These are phyloP conservation scores for Lagorchestes hirsutus DNA, from an alignment of 2,797 vertebrate species.

Conservation along the genomic window DNA sequence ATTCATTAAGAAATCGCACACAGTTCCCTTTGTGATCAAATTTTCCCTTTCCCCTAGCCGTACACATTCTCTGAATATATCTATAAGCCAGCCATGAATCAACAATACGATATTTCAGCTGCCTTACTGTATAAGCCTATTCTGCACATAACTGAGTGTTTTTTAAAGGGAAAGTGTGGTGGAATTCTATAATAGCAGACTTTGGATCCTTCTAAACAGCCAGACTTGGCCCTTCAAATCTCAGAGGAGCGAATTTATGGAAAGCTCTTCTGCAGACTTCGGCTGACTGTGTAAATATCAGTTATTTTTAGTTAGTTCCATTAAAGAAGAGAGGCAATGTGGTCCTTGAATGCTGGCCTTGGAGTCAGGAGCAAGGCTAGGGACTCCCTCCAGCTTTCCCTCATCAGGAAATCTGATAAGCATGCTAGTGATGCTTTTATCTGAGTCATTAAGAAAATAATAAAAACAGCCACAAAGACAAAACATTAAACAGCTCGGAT, in stretches of 20 bases:
- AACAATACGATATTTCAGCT: slow-evolving; percentile 43
- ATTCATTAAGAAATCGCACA: not conserved
- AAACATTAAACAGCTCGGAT: not conserved
- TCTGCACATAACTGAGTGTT: slow-evolving; percentile 27
- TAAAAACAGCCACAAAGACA: not conserved
- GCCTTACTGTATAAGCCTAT: slow-evolving; percentile 3
- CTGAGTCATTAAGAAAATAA: not conserved
- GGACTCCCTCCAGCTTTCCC: not conserved
- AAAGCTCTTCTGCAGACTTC: not conserved
- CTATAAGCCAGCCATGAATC: slow-evolving; percentile 18
- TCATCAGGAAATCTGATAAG: not conserved
- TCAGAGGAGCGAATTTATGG: slow-evolving; percentile 39
- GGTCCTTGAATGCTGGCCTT: not conserved
- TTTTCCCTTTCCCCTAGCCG: slow-evolving; percentile 15
- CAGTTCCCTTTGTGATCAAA: slow-evolving; percentile 20
- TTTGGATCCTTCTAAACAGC: not conserved
- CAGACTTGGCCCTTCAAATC: slow-evolving; percentile 39
- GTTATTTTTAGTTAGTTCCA: not conserved
- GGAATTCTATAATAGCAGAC: slow-evolving; percentile 23
- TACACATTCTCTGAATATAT: slow-evolving; percentile 61
- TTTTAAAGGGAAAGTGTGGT: slow-evolving; percentile 51
- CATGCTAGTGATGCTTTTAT: not conserved
- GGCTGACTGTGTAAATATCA: not conserved
- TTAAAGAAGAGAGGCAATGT: not conserved
- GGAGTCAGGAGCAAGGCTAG: not conserved